Evolutionary conservation across 2,888 invertebrate genomes (phyloP).

Genomic region (Hermaeophaga mercurialis): DNA sequence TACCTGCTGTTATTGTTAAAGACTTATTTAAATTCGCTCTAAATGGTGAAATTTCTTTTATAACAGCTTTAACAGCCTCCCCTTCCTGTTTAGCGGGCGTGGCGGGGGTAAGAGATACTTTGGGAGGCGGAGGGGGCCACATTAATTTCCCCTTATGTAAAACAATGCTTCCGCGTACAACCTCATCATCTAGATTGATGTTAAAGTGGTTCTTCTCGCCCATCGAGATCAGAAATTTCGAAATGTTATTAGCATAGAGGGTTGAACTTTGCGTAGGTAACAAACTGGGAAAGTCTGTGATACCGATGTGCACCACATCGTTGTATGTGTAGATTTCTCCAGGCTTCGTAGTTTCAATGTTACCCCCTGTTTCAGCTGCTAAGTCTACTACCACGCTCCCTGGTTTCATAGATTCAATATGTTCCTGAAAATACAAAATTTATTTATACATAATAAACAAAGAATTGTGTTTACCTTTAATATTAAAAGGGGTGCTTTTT

Average conservation of each 20-base stretch:
- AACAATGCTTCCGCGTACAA: constrained; percentile 82
- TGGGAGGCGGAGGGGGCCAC: constrained; percentile 80
- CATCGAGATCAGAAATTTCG: constrained; percentile 82
- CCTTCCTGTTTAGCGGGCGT: constrained; percentile 55
- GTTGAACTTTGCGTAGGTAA: constrained; percentile 87
- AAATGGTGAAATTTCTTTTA: constrained; percentile 64
- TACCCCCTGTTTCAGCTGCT: constrained; percentile 88
- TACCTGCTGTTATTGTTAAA: constrained; percentile 71
- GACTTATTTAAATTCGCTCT: constrained; percentile 71
- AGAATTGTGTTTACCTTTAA: constrained; percentile 64
- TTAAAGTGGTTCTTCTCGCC: constrained; percentile 78
- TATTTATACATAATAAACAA: constrained; percentile 1
- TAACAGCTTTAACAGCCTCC: constrained; percentile 41
- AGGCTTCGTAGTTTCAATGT: constrained; percentile 80
- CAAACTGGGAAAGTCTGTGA: constrained; percentile 83
- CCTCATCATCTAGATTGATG: constrained; percentile 84
- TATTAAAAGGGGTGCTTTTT: constrained; percentile 79
- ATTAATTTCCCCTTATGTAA: constrained; percentile 74
- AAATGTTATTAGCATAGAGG: constrained; percentile 89
- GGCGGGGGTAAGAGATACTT: constrained; percentile 58
- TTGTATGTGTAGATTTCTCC: constrained; percentile 76
- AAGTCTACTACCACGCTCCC: constrained; percentile 89
- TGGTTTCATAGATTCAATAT: constrained; percentile 80
- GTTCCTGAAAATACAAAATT: constrained; percentile 61
- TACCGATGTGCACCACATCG: constrained; percentile 83